Evolutionary conservation across 2,888 invertebrate species (phyloP).

Genomic region (Spilarctia lutea): DNA sequence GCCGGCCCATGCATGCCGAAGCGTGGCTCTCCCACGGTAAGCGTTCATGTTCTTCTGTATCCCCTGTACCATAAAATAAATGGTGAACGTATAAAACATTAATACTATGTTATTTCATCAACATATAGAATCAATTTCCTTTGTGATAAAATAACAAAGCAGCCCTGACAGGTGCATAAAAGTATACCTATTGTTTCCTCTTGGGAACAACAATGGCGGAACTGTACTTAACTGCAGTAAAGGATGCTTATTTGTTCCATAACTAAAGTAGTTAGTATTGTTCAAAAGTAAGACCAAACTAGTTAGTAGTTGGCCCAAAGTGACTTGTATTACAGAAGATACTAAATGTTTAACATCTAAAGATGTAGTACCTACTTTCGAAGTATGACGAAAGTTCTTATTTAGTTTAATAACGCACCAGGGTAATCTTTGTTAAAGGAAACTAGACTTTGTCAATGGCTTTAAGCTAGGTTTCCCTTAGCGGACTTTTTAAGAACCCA

Average conservation of each 20-base stretch:
- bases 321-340: not conserved
- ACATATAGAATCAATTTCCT: no score
- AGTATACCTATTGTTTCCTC: not conserved
- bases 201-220: not conserved
- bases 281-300: not conserved
- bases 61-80: no score
- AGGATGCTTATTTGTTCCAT: not conserved
- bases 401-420: not conserved
- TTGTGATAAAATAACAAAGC: no score
- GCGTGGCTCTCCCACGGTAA: no score
- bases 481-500: no score
- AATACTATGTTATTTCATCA: no score
- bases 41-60: no score
- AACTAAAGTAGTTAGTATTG: not conserved
- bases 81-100: no score
- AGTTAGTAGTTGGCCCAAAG: not conserved
- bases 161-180: no score
- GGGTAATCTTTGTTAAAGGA: not conserved
- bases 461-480: not conserved
- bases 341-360: not conserved
- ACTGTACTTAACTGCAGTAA: not conserved
- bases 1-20: no score
- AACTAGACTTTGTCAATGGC: no score
- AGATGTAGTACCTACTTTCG: not conserved
- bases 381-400: not conserved